Base-by-base conservation (phyloP, 2,888 invertebrate genomes). In the Uropetala carovei region DNA sequence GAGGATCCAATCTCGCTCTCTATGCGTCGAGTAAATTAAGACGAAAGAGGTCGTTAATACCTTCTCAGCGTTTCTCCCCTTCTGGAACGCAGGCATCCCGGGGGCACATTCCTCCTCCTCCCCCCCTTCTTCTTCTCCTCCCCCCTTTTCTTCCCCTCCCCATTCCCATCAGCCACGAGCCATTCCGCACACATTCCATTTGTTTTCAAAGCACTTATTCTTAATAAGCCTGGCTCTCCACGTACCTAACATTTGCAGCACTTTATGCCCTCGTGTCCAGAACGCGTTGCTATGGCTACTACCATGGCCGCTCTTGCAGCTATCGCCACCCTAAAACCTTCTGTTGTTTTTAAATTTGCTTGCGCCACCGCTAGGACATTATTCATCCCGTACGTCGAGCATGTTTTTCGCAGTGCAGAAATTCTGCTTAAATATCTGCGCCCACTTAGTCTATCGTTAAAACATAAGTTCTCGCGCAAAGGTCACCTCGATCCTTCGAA, bases 191-290 rank as follows among this genome's bases (percentile, higher is more conserved):
- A 75, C 75, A 75, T 75, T 75, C 75, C 75, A 75, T 75, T 75
- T 75, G 75, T 75, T 75, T 75, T 27, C 75, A 27, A 75, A 75
- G 75, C 75, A 27, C 75, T 75, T 75, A 75, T 75, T 75, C 75
- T 75, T 75, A 75, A 75, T 75, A 75, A 75, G 22, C 75, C 13
- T 27, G 14, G 27, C 75, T 27, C n/a, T 68, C 75, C 75, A 27
- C 75, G 75, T 68, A 22, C 22, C 68, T 68, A n/a, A 22, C 68
- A n/a, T 68, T 68, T 68, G 68, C n/a, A 27, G 75, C 75, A 22
- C 75, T 27, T 27, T 43, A 43, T 43, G 43, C 43, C 27, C 75
- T 27, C 75, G 75, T 75, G 22, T 11, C 68, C 68, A 68, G 43
- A 43, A n/a, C 68, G 22, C 7, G 68, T 68, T 68, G 13, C 75